Conservation (phyloP, 2,888 invertebrate genomes). For the Caenorhabditis sp. region DNA sequence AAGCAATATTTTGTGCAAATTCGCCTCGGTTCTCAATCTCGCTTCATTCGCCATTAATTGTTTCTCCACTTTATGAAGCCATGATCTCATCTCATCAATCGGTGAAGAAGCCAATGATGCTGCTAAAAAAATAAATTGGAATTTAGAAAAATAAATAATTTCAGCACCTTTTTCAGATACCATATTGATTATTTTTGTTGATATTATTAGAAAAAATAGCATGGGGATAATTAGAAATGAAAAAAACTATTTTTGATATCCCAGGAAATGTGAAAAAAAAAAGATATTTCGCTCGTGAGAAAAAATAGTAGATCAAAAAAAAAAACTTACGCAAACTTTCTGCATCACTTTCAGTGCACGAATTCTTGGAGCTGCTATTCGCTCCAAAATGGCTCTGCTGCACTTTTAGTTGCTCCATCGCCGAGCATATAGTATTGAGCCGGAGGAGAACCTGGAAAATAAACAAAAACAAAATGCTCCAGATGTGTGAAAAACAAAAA, state of each 20-base stretch:
- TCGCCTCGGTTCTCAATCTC: slow-evolving; percentile 30
- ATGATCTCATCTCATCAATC: slow-evolving; percentile 45
- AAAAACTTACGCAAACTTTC: slow-evolving; percentile 1
- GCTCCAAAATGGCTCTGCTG: slow-evolving; percentile 22
- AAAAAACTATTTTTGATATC: too few relatives aligned
- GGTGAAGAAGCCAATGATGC: slow-evolving; percentile 24
- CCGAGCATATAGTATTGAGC: slow-evolving; percentile 52
- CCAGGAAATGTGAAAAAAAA: too few relatives aligned
- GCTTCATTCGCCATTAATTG: slow-evolving; percentile 39
- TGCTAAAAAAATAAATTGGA: too few relatives aligned
- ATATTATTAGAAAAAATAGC: too few relatives aligned
- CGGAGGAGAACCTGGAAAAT: slow-evolving; percentile 41
- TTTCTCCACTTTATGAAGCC: slow-evolving; percentile 48
- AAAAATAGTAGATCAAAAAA: slow-evolving; percentile 7
- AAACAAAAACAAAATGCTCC: too few relatives aligned
- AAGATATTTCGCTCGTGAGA: neutral
- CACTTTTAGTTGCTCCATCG: slow-evolving; percentile 52
- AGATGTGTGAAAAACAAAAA: slow-evolving; percentile 3
- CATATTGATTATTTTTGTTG: too few relatives aligned
- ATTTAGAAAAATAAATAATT: too few relatives aligned
- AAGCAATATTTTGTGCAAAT: slow-evolving; percentile 38
- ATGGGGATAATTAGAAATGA: too few relatives aligned
- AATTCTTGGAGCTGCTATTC: slow-evolving; percentile 14
- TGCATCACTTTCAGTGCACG: slow-evolving; percentile 43
- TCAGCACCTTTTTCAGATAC: too few relatives aligned